These are phyloP conservation scores for Linepithema humile DNA, from an alignment of 1,140 invertebrate genomes.

Conservation along the genomic window DNA sequence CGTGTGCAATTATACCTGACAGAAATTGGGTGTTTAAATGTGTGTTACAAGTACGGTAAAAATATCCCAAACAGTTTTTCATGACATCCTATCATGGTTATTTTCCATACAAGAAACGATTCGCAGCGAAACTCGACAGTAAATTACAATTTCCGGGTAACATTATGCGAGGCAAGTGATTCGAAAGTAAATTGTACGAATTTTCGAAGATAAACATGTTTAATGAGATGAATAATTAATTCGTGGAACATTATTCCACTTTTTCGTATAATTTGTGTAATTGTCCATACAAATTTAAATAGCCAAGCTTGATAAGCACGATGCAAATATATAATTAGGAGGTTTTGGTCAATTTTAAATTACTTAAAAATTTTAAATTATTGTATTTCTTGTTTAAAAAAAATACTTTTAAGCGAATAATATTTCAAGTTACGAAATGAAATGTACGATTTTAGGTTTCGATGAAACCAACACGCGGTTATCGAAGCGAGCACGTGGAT, in stretches of 20 bases:
- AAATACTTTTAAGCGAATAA: background rate
- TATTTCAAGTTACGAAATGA: too few relatives aligned
- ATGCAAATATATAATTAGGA: background rate
- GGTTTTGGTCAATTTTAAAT: background rate
- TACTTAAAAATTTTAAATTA: background rate
- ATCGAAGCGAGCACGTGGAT: slow-evolving; percentile 8
- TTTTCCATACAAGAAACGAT: slow-evolving; percentile 38
- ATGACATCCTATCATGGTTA: slow-evolving; percentile 38
- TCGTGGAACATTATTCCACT: background rate
- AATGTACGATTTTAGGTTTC: too few relatives aligned
- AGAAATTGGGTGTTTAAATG: slow-evolving; percentile 38
- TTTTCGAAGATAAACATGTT: background rate
- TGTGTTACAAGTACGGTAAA: slow-evolving; percentile 41
- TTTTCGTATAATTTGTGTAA: background rate
- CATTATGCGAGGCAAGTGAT: background rate
- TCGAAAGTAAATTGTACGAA: slow-evolving; percentile 5
- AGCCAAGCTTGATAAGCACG: background rate
- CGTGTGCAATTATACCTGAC: slow-evolving; percentile 54
- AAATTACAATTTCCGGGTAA: slow-evolving; percentile 18
- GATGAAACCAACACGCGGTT: background rate
- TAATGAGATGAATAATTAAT: background rate
- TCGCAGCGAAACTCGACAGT: background rate
- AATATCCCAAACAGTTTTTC: slow-evolving; percentile 32
- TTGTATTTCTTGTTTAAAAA: background rate
- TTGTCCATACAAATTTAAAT: too few relatives aligned